Evolutionary conservation across 37 sponge, comb jelly and placozoan species (phyloP), one percentile per base, ranked within the genome.

Genomic region (Spongilla lacustris): DNA sequence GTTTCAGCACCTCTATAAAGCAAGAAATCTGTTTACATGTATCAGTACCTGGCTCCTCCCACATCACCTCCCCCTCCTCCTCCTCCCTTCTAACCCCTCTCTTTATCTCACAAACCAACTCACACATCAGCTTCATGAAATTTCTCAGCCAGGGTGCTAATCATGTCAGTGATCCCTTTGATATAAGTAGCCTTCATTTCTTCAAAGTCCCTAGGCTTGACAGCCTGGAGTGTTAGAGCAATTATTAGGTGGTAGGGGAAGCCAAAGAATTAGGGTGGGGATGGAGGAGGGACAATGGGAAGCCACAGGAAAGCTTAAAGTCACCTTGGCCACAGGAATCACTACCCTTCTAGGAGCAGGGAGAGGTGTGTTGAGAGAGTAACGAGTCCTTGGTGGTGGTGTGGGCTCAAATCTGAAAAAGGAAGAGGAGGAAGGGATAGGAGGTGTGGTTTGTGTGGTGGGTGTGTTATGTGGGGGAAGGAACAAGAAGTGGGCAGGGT

Each of bases 141-240:
- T n/a, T 82, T 81, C 66, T 91, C 89, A 2, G 37, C 26, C 1
- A 94, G 50, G 9, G 71, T 71, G 38, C 83, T 89, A 86, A 91
- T 91, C 81, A 94, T 85, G 22, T 91, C 89, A 70, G 79, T 88
- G 67, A 94, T 85, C 41, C 80, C 69, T 66, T 77, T 68, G 36
- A 89, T 3, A 69, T 77, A 85, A 31, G 34, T 48, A 0, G 71
- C 26, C 13, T 79, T 71, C 26, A 89, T 69, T 22, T 88, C 84
- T n/a, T 94, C 95, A 41, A 94, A 82, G 25, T 88, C 85, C n/a
- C 81, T 33, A 29, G 88, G 81, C 26, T 77, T 79, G 23, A 88
- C 70, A 24, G n/a, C 77, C 91, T 91, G 32, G 17, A 26, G 41
- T 36, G 0, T 22, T 14, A 38, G 21, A 58, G 58, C 14, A 58